phyloP scores from a whole-genome alignment of 2,888 invertebrate genomes.

The Ferrisia virgata region DNA sequence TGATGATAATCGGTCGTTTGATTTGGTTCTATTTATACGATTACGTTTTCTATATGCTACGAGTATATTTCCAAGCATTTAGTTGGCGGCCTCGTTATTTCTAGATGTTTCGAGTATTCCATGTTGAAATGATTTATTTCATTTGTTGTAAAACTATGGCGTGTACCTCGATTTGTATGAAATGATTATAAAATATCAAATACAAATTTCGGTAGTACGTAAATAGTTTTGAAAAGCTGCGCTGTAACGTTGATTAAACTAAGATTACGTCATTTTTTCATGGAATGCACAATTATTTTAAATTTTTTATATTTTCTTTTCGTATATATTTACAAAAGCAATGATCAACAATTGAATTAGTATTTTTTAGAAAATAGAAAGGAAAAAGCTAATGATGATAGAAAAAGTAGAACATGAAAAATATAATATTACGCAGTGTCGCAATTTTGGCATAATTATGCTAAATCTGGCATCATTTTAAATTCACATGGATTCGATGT shows the following conservation, averaged over 20 bases:
- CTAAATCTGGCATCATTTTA: too few relatives aligned
- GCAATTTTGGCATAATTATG: too few relatives aligned
- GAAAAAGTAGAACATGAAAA: too few relatives aligned
- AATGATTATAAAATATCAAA: not conserved
- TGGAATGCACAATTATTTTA: not conserved
- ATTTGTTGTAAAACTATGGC: not conserved
- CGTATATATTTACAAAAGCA: not conserved
- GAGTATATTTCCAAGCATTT: not conserved
- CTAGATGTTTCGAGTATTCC: slow-evolving; percentile 18
- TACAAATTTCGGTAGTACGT: too few relatives aligned
- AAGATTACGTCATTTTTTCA: not conserved
- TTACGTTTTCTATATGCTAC: not conserved
- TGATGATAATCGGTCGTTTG: not conserved
- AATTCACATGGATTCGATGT: too few relatives aligned
- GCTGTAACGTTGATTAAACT: not conserved
- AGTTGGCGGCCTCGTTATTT: not conserved
- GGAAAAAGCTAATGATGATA: not conserved
- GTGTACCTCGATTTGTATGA: not conserved
- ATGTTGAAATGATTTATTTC: not conserved
- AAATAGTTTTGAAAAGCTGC: too few relatives aligned
- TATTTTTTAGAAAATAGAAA: not conserved
- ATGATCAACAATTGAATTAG: not conserved
- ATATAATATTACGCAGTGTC: too few relatives aligned
- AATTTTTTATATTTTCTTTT: not conserved
- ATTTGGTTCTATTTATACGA: not conserved